Evolutionary conservation across 2,113 vertebrate genomes (phyloP), one percentile per base, ranked within the genome.

Genomic region (Onychostruthus taczanowskii): DNA sequence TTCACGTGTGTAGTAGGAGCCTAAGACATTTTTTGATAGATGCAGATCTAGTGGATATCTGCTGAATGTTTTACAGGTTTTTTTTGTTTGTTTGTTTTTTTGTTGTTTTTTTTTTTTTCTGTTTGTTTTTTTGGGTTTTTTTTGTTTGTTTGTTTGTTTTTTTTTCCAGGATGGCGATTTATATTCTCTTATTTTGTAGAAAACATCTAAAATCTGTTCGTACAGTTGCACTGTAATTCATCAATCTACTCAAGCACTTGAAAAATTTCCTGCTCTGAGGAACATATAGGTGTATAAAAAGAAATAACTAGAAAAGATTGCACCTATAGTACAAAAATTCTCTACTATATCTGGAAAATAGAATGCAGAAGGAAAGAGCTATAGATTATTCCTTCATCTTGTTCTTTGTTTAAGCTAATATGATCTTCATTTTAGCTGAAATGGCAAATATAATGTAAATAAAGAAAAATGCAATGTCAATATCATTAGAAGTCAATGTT

Each of bases 141-240:
- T 21, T 27, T n/a, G n/a, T 12, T 43, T 11, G 55, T 47, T 15
- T 17, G 13, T 33, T 52, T 17, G 9, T 31, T 41, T 27, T 28
- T 0, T 10, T 27, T 53, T 43, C 16, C 11, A 23, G 7, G 8
- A 33, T 7, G 3, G 3, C 10, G 0, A 15, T 0, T 9, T 43
- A 41, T 44, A 49, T 31, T 3, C 43, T 67, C 19, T 12, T 63
- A 17, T 70, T 82, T 59, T 66, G 6, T 50, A 41, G 7, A 46
- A 78, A 33, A 26, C 6, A 33, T 6, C 10, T 1, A 55, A 35
- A 92, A 50, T 31, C 18, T 58, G 13, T 63, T 87, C 12, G 66
- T 39, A 44, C 1, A 41, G 17, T 66, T 74, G 11, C 10, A 70
- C 77, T 77, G 35, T 14, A 75, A 72, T 11, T 84, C 30, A 20